A percentile compares a stretch with the other conserved stretches of the same genome.
Evolutionary conservation across 1,140 invertebrate species (phyloP).

Genomic region (Caenorhabditis briggsae): DNA sequence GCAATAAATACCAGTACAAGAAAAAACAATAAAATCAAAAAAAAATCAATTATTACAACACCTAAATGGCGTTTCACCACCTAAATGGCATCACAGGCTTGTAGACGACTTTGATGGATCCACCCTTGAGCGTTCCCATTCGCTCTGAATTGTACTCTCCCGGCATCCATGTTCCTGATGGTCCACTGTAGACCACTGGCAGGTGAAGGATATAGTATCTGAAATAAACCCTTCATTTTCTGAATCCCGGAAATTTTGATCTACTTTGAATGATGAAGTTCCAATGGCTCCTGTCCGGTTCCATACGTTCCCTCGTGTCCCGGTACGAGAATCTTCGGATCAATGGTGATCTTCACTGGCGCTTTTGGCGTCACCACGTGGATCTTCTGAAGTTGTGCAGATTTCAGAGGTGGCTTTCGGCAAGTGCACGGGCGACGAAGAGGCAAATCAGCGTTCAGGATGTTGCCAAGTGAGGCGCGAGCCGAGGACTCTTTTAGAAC

Average conservation of each 20-base stretch:
- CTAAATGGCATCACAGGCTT: constrained; percentile 26
- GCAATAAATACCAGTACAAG: neutral
- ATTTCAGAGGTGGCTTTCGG: constrained; percentile 51
- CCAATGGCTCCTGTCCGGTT: constrained; percentile 68
- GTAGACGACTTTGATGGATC: constrained; percentile 15
- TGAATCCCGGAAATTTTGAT: too few species aligned
- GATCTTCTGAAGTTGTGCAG: constrained; percentile 86
- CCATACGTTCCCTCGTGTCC: constrained; percentile 67
- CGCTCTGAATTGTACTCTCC: neutral
- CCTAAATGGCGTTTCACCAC: constrained; percentile 13
- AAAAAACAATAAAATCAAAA: neutral
- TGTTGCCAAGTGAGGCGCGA: neutral
- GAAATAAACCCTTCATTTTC: too few species aligned
- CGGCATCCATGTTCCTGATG: constrained; percentile 63
- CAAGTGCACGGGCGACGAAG: constrained; percentile 80
- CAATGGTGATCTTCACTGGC: constrained; percentile 84
- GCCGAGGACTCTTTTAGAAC: constrained; percentile 51
- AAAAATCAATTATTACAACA: neutral
- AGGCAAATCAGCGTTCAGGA: constrained; percentile 70
- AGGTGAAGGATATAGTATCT: constrained; percentile 75
- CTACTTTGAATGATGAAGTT: constrained; percentile 68
- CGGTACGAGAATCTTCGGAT: constrained; percentile 67
- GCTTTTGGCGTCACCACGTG: constrained; percentile 93
- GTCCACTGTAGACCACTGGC: constrained; percentile 69
- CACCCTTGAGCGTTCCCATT: neutral